phyloP scores from a whole-genome alignment of 64 coral and sea anemone genomes.

The Porites australiensis region DNA sequence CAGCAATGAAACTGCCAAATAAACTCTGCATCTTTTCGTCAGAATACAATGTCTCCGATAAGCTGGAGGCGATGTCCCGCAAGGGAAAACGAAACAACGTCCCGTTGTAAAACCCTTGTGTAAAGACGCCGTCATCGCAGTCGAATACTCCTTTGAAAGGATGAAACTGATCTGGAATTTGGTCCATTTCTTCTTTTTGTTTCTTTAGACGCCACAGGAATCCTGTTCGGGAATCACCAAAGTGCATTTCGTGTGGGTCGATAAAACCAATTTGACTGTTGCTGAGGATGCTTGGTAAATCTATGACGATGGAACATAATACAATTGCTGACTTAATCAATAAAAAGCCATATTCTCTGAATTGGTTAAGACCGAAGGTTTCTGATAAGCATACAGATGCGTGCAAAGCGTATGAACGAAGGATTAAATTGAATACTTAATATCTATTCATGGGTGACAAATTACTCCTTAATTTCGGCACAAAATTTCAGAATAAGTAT shows the following conservation, averaged over 20 bases:
- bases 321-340: not conserved
- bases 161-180: constrained; percentile 68
- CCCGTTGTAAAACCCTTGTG: constrained; percentile 56
- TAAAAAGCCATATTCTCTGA: too few relatives aligned
- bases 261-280: constrained; percentile 49
- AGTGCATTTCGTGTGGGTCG: constrained; percentile 77
- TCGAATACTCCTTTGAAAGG: constrained; percentile 74
- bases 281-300: constrained; percentile 84
- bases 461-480: too few relatives aligned
- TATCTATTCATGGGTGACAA: too few relatives aligned
- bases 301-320: constrained; percentile 5
- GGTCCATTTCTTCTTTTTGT: not conserved
- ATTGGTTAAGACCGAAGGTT: too few relatives aligned
- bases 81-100: constrained; percentile 89
- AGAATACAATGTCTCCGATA: constrained; percentile 84
- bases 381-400: too few relatives aligned
- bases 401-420: too few relatives aligned
- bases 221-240: constrained; percentile 53
- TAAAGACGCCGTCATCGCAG: constrained; percentile 58
- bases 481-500: too few relatives aligned
- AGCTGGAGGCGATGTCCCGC: constrained; percentile 50
- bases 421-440: too few relatives aligned
- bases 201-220: not conserved
- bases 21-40: constrained; percentile 67
- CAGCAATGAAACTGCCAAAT: constrained; percentile 72